Evolutionary conservation across 2,888 invertebrate species (phyloP).

Genomic region (Zygaena filipendulae): DNA sequence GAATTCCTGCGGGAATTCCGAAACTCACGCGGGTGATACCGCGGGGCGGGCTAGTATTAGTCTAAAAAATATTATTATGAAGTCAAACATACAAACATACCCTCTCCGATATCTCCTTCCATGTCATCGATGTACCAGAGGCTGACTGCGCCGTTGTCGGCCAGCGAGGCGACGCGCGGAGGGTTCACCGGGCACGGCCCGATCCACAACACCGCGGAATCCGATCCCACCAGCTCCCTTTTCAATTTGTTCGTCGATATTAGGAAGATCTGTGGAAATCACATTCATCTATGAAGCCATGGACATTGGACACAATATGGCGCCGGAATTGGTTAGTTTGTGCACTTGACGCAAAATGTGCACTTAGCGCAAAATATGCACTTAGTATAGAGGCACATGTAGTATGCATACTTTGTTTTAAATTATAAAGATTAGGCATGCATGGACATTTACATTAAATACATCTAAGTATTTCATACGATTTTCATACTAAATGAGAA

Average conservation of each 20-base stretch:
- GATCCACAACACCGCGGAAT: conserved; percentile 51
- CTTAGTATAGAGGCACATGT: no score
- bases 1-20: no score
- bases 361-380: no score
- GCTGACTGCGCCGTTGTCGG: conserved; percentile 66
- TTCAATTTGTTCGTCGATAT: conserved; percentile 63
- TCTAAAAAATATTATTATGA: no score
- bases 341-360: no score
- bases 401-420: not conserved
- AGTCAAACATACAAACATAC: no score
- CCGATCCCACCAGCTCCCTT: conserved; percentile 55
- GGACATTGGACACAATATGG: conserved; percentile 6
- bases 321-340: no score
- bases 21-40: no score
- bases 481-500: no score
- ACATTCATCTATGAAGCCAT: not conserved
- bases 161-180: conserved; percentile 68
- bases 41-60: no score
- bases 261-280: conserved; percentile 63
- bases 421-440: not conserved
- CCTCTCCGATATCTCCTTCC: conserved; percentile 28
- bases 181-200: conserved; percentile 60
- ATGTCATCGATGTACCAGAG: conserved; percentile 66
- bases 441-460: no score
- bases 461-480: no score